Base-by-base conservation (phyloP, 2,113 vertebrate species). In the Tetrax tetrax region DNA sequence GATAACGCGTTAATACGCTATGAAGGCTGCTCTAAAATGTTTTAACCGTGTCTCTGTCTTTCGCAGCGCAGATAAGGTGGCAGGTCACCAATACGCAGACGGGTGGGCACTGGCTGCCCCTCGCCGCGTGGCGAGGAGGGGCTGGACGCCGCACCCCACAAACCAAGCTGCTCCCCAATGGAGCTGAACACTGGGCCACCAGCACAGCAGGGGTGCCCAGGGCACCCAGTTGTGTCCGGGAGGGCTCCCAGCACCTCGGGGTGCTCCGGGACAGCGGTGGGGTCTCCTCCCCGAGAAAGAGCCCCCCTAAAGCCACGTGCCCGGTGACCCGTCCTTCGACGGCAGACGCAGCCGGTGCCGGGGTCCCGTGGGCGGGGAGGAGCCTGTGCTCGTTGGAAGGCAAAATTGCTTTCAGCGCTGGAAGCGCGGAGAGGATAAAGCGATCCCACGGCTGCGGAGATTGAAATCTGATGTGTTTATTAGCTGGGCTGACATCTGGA, bases 1-100 rank as follows among this genome's bases (percentile, higher is more conserved):
- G 98, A 98, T 98, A 98, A 97, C 91, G 96, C 87, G 97, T 94
- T 97, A 98, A 98, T 98, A 95, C 41, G n/a, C 97, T 88, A 89
- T 89, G 97, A 97, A 98, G 97, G 96, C 98, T 95, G 95, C 71
- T 93, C 95, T 93, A 95, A 97, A 98, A 96, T 84, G 93, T 93
- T 97, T 96, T 97, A 96, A 96, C 97, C 92, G 96, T 89, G 97
- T 95, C 96, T 98, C 98, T 98, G 98, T 98, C 98, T 97, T 97
- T 95, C 61, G 27, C 47, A 38, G 93, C 35, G 83, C 96, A 98
- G 98, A 98, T 98, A 98, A 98, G 97, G 87, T 97, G 98, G 98
- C 98, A 98, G 97, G 79, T 96, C 96, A 97, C 97, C 98, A 98
- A 98, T 97, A 97, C 38, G 2, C 64, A 71, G 92, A 95, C 54